phyloP scores from a whole-genome alignment of 2,113 vertebrate genomes.

The Heterotis niloticus region DNA sequence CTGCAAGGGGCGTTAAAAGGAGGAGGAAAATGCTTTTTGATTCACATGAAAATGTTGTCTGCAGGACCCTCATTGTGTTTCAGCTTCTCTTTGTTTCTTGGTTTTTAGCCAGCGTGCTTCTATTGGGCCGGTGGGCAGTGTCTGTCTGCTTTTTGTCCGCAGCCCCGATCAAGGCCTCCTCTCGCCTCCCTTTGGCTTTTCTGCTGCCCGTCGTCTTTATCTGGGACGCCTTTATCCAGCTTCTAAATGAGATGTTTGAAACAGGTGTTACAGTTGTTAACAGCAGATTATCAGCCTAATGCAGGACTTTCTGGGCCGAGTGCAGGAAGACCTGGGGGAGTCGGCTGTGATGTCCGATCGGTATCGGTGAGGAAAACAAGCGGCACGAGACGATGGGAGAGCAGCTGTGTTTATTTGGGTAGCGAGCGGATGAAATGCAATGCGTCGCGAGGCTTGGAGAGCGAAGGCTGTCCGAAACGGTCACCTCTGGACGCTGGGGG shows the following conservation, averaged over 20 bases:
- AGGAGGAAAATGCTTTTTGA: too few species aligned
- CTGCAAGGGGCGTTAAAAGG: too few species aligned
- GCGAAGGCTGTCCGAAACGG: background rate
- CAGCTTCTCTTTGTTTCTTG: too few species aligned
- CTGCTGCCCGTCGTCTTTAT: too few species aligned
- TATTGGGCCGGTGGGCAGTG: too few species aligned
- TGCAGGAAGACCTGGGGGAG: background rate
- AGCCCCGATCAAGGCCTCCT: too few species aligned
- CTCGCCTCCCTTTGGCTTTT: too few species aligned
- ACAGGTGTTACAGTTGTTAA: conserved; percentile 31
- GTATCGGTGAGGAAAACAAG: background rate
- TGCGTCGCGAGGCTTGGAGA: background rate
- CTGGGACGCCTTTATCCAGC: background rate
- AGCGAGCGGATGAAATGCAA: background rate
- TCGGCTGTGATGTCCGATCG: conserved; percentile 20
- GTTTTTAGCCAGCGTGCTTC: too few species aligned
- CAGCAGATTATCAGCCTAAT: background rate
- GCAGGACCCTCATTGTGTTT: too few species aligned
- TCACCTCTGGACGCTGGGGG: background rate
- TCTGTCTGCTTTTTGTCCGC: too few species aligned
- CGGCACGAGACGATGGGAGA: background rate
- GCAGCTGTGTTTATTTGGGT: background rate
- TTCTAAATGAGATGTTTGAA: conserved; percentile 43
- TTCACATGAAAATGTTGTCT: too few species aligned
- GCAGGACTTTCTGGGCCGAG: background rate